Conservation (phyloP, 2,113 vertebrate genomes). For the Cyanoderma ruficeps region DNA sequence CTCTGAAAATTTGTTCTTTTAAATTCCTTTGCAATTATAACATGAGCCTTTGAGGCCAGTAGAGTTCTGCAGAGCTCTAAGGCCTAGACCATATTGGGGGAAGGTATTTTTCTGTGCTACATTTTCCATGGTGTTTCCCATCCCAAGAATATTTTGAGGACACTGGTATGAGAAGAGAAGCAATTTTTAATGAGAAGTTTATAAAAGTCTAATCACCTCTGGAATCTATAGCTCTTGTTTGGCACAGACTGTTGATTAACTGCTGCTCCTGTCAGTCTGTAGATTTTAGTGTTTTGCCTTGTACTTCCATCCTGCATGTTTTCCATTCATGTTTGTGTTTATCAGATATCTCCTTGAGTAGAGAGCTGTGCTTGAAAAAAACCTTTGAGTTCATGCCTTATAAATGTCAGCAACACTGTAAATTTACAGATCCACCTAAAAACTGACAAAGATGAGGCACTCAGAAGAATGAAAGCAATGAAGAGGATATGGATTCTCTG, state of each 20-base stretch:
- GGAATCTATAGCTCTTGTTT: constrained; percentile 38
- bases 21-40: constrained; percentile 77
- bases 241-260: constrained; percentile 15
- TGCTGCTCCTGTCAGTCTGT: not conserved
- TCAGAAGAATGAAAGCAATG: not conserved
- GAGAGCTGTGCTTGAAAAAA: not conserved
- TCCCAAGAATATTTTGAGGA: constrained; percentile 18
- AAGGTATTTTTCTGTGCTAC: constrained; percentile 52
- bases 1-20: constrained; percentile 72
- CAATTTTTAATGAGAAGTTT: constrained; percentile 44
- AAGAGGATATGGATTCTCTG: not conserved
- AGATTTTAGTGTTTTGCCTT: not conserved
- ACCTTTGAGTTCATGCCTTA: not conserved
- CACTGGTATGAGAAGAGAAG: constrained; percentile 49
- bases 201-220: constrained; percentile 22
- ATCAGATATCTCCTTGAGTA: not conserved
- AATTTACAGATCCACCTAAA: not conserved
- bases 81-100: constrained; percentile 60
- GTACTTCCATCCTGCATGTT: not conserved
- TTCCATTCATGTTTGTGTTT: constrained; percentile 42
- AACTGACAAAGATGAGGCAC: not conserved
- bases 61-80: constrained; percentile 57
- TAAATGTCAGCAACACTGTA: not conserved
- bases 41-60: constrained; percentile 64
- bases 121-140: constrained; percentile 43